Base-by-base conservation (phyloP, 2,113 vertebrate species). In the Sclerurus mexicanus region DNA sequence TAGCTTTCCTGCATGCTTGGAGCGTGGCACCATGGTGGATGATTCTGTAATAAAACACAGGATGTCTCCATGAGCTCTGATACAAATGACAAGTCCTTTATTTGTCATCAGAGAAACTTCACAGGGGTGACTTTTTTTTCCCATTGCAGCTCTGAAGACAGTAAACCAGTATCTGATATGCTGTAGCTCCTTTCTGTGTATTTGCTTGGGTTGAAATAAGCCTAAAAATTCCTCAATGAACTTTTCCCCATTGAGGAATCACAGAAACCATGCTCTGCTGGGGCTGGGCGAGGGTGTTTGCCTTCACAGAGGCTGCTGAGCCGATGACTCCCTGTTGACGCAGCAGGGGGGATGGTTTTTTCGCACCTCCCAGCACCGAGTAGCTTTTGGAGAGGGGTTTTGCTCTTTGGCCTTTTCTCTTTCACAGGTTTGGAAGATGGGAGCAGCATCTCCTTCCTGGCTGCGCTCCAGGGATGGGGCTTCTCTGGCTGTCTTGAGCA, bases 381-480 rank as follows among this genome's bases (percentile, higher is more conserved):
- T 3, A 84, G 84, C 84, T 95, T 93, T 67, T 1, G 0, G 27
- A 44, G 92, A 18, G 69, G 74, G 90, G 81, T 44, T 94, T 72
- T 95, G 85, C 87, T 95, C 96, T 75, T 39, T 64, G 92, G 77
- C 90, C 92, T 85, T 50, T 89, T 78, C 56, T 68, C 74, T 87
- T 94, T 93, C 77, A 28, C 93, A 78, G 81, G 73, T 95, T 95
- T 89, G 74, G 90, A 33, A 87, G 87, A 78, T 16, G 60, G 47
- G 74, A 94, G 90, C 69, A 39, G 77, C 56, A 10, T 85, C 93
- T 89, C 69, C 64, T 67, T 27, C 74, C 87, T 96, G 92, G 90
- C 89, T 47, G 39, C 0, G 0, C 0, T 60, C 96, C 92, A 87
- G 60, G 77, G 81, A 75, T 60, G 87, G 85, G 74, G 74, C 85